phyloP scores from a whole-genome alignment of 2,888 invertebrate species.

The Zonitis immaculata region DNA sequence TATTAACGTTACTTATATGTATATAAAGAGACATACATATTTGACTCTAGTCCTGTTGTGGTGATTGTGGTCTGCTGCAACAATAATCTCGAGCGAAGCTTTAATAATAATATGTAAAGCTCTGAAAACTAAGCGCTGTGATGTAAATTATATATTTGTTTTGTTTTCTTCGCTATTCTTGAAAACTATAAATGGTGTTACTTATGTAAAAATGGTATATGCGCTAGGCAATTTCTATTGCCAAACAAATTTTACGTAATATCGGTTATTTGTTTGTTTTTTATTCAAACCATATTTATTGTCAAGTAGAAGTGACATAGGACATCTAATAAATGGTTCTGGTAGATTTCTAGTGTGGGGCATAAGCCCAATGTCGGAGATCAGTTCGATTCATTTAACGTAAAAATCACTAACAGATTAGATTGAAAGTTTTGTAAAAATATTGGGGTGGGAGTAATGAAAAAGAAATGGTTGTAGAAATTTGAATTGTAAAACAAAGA shows the following conservation, averaged over 20 bases:
- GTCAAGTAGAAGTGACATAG: background rate
- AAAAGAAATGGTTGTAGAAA: background rate
- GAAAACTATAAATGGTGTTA: background rate
- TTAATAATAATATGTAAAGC: background rate
- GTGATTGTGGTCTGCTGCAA: background rate
- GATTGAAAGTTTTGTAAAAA: background rate
- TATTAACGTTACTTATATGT: too few species aligned
- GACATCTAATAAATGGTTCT: background rate
- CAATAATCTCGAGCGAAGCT: background rate
- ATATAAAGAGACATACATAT: too few species aligned
- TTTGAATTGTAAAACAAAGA: constrained; percentile 6
- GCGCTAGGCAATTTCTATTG: background rate
- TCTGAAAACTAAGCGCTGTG: background rate
- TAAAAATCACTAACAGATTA: constrained; percentile 21
- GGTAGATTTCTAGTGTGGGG: background rate
- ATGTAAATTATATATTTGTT: background rate
- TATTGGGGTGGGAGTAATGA: too few species aligned
- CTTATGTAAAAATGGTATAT: background rate
- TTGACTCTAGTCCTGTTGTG: background rate
- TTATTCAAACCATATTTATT: too few species aligned
- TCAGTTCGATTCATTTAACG: constrained; percentile 22
- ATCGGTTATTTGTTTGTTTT: too few species aligned
- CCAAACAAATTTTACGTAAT: background rate
- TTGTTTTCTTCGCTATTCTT: background rate
- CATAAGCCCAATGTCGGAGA: constrained; percentile 19